Base-by-base conservation (phyloP, 2,888 invertebrate genomes). In the Harpagoxenus sublaevis region DNA sequence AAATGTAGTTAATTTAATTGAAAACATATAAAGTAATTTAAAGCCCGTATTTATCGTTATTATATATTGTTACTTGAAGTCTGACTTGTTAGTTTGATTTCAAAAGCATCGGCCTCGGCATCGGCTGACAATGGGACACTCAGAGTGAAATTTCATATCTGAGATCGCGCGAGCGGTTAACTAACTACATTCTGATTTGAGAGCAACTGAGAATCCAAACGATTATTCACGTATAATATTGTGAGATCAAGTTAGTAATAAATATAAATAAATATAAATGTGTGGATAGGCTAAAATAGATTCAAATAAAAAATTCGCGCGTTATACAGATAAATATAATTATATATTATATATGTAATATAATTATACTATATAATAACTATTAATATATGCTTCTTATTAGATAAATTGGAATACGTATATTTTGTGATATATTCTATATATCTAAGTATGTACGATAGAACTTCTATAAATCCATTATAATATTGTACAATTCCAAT, bases 111-210 rank as follows among this genome's bases (percentile, higher is more conserved):
- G n/a, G n/a, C n/a, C n/a, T n/a, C n/a, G n/a, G n/a, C n/a, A n/a
- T n/a, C 23, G 23, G 4, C 28, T 45, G n/a, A 45, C 3, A 28
- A 28, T 66, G 5, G 28, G 6, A 66, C 6, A 55, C 6, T 65
- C 65, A 12, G 39, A 62, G 12, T 63, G n/a, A 65, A 65, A 65
- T 65, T 65, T 65, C 23, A 42, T 42, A 65, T 15, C 31, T 23
- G 15, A 65, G 65, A 65, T 39, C 23, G 31, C 60, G 63, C 60
- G 63, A 42, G 39, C 63, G 42, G 23, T 42, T 42, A 42, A 65
- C 23, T 39, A 23, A 42, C 23, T 63, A 63, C 1, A 12, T 23
- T 39, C 10, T 12, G 2, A 23, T 15, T 39, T 63, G 62, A 63
- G 10, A 39, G 39, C n/a, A 42, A 65, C 15, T 23, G n/a, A 42